Evolutionary conservation across 2,797 vertebrate genomes (phyloP), one percentile per base, ranked within the genome.

Genomic region (Saxicola maurus): DNA sequence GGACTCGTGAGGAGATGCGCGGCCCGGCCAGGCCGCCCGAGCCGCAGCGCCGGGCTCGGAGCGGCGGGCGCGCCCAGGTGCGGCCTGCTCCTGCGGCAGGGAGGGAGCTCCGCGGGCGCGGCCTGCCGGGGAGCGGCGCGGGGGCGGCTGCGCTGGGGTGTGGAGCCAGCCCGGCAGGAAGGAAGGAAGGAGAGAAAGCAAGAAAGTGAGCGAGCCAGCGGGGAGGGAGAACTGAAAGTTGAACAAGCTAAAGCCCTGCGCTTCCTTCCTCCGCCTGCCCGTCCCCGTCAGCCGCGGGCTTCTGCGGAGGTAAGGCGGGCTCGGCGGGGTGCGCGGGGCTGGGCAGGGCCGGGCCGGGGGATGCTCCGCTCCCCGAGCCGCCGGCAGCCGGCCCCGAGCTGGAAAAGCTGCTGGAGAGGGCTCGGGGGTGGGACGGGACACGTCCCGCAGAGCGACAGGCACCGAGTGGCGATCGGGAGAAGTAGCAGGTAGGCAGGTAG

Each of bases 1-100:
- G 2, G 45, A 4, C 82, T 56, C 56, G 77, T 11, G 8, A 0
- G 37, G 51, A 83, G 57, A 27, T 21, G 42, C 19, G 42, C 42
- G 19, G 68, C 35, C 35, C 35, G 30, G 46, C 59, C 15, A 57
- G 42, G 18, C 11, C 20, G 55, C 24, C 61, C 0, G 17, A 35
- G 68, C 46, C 8, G 69, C 51, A 25, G 69, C 69, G 55, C 21
- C 6, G 35, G 35, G 35, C 35, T 35, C 35, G 35, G 35, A 35
- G 35, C 35, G 35, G 35, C 35, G 35, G 49, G 11, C 56, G 64
- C 86, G 43, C 83, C 84, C 85, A 92, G 91, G 91, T 90, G 90
- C 82, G 52, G 87, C 68, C 68, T 51, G 56, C 51, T 72, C 19
- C 40, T 4, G 59, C 24, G 49, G 64, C 30, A 9, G 31, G 40